phyloP scores from a whole-genome alignment of 2,888 invertebrate genomes.

The Eutolmus rufibarbis region DNA sequence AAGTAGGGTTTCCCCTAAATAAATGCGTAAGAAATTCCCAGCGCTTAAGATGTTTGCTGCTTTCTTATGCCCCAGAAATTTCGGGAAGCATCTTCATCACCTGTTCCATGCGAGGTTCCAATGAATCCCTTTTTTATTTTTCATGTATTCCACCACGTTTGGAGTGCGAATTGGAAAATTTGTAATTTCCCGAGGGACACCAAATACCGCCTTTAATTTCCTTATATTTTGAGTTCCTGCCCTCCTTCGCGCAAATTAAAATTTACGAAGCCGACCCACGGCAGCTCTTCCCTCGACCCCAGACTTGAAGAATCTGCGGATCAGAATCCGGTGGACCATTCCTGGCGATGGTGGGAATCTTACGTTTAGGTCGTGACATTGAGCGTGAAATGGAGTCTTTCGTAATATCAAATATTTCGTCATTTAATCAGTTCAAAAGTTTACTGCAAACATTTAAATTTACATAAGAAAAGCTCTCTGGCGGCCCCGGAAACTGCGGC shows the following conservation, averaged over 20 bases:
- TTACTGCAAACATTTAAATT: background rate
- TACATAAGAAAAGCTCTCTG: background rate
- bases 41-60: background rate
- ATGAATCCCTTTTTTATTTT: background rate
- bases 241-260: background rate
- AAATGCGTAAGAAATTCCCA: background rate
- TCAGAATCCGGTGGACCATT: background rate
- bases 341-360: background rate
- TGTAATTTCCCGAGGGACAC: background rate
- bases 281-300: background rate
- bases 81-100: background rate
- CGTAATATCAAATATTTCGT: background rate
- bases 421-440: background rate
- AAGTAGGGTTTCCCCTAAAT: background rate
- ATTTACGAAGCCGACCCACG: background rate
- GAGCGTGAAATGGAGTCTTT: slow-evolving; percentile 3
- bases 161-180: background rate
- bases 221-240: background rate
- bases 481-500: background rate
- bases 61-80: background rate
- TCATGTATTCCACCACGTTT: background rate
- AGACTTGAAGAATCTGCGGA: background rate
- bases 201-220: background rate
- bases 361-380: background rate
- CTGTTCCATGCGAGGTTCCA: background rate